Conservation (phyloP, 2,888 invertebrate genomes). For the Ferrisia virgata region DNA sequence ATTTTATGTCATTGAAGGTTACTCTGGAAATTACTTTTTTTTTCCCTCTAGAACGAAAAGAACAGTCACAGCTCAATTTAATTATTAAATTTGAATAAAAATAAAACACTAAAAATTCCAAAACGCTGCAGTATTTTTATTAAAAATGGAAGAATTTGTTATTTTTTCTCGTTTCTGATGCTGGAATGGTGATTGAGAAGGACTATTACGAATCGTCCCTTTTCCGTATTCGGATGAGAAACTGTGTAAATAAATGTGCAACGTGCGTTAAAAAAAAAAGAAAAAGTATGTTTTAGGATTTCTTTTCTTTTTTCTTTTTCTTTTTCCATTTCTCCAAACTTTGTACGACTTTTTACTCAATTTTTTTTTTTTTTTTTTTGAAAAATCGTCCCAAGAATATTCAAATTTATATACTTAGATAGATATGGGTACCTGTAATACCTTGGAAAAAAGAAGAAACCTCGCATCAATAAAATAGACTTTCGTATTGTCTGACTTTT, state of each 20-base stretch:
- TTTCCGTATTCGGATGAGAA: not conserved
- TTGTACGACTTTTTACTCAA: not conserved
- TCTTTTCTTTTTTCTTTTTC: not conserved
- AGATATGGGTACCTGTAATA: too few species aligned
- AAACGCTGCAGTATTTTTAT: not conserved
- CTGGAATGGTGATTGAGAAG: not conserved
- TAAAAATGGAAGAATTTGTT: not conserved
- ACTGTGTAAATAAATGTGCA: not conserved
- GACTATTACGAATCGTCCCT: not conserved
- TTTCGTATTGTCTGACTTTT: not conserved
- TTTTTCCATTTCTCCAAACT: not conserved
- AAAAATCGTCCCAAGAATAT: not conserved
- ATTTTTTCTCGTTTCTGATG: not conserved
- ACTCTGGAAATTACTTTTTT: not conserved
- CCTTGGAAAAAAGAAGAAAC: not conserved
- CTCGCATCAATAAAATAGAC: not conserved
- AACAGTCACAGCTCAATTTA: not conserved
- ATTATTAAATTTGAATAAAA: not conserved
- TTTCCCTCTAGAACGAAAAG: not conserved
- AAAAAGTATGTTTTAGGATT: not conserved
- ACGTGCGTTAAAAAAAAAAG: not conserved
- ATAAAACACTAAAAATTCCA: not conserved
- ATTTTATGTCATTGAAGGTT: too few species aligned
- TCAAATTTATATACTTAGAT: too few species aligned
- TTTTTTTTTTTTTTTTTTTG: not conserved